Evolutionary conservation across 2,888 invertebrate genomes (phyloP).

Genomic region (Tipula helvola): DNA sequence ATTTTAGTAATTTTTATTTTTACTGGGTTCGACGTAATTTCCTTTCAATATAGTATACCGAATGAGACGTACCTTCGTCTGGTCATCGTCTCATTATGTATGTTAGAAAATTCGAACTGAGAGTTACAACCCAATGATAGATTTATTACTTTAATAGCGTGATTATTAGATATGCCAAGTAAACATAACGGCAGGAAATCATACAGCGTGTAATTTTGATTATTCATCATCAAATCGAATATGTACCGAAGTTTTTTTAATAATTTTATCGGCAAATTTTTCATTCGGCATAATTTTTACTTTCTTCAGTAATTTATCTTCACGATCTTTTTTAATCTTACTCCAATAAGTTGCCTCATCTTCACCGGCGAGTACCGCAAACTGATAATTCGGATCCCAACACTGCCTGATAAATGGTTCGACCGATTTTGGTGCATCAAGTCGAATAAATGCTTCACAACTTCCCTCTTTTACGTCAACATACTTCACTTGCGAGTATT

Average conservation of each 20-base stretch:
- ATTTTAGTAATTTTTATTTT: not conserved
- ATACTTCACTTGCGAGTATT: slow-evolving; percentile 55
- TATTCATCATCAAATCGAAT: slow-evolving; percentile 27
- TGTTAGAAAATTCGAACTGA: not conserved
- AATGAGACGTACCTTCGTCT: not conserved
- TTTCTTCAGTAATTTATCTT: slow-evolving; percentile 30
- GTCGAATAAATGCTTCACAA: slow-evolving; percentile 52
- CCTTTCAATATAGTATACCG: not conserved
- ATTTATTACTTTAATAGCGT: not conserved
- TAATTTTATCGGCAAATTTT: slow-evolving; percentile 24
- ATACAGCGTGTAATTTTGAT: not conserved
- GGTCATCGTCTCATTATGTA: not conserved
- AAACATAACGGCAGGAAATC: not conserved
- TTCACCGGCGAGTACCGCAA: slow-evolving; percentile 41
- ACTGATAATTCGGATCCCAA: slow-evolving; percentile 29
- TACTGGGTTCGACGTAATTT: not conserved
- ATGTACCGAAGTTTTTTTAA: slow-evolving; percentile 27
- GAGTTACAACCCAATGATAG: not conserved
- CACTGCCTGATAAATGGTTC: slow-evolving; percentile 24
- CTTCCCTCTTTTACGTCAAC: slow-evolving; percentile 67
- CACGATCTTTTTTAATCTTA: slow-evolving; percentile 50
- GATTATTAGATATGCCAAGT: not conserved
- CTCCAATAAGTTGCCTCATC: slow-evolving; percentile 72
- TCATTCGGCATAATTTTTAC: slow-evolving; percentile 25
- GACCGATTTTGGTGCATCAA: slow-evolving; percentile 41